These are phyloP conservation scores for Pelodytes ibericus DNA, from an alignment of 2,797 vertebrate species.

Conservation along the genomic window DNA sequence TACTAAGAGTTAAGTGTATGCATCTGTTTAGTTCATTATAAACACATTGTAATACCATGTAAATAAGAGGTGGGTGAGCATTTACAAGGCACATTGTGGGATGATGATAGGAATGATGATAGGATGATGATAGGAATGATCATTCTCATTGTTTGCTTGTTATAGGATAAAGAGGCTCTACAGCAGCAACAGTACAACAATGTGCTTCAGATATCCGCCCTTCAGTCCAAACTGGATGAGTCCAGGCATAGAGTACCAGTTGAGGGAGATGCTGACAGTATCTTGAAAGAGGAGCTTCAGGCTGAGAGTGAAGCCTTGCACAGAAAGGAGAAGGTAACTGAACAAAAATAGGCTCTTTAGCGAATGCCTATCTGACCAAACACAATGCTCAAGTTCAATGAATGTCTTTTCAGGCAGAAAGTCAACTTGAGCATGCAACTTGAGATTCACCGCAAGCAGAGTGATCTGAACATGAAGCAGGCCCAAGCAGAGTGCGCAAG, in stretches of 20 bases:
- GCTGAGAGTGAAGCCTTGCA: constrained; percentile 72
- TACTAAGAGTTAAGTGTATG: too few relatives aligned
- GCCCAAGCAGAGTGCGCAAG: constrained; percentile 67
- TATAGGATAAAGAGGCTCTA: constrained; percentile 86
- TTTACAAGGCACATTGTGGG: too few relatives aligned
- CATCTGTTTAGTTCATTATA: too few relatives aligned
- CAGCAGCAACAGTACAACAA: constrained; percentile 84
- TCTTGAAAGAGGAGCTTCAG: constrained; percentile 74
- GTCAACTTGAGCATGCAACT: constrained; percentile 79
- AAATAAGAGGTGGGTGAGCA: too few relatives aligned
- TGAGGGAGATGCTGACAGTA: constrained; percentile 64
- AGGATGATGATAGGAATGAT: too few relatives aligned
- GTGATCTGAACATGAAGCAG: constrained; percentile 58
- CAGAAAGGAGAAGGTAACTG: constrained; percentile 68
- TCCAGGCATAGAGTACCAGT: constrained; percentile 72
- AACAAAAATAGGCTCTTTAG: too few relatives aligned
- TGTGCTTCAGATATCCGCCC: constrained; percentile 83
- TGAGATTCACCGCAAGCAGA: constrained; percentile 72
- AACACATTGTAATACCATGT: too few relatives aligned
- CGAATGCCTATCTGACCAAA: too few relatives aligned
- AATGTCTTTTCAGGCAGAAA: constrained; percentile 72
- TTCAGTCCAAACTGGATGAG: constrained; percentile 86
- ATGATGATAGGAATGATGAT: too few relatives aligned
- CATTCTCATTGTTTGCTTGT: background rate
- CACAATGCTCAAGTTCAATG: too few relatives aligned